Evolutionary conservation across 2,888 invertebrate genomes (phyloP).

Genomic region (Griposia aprilina): DNA sequence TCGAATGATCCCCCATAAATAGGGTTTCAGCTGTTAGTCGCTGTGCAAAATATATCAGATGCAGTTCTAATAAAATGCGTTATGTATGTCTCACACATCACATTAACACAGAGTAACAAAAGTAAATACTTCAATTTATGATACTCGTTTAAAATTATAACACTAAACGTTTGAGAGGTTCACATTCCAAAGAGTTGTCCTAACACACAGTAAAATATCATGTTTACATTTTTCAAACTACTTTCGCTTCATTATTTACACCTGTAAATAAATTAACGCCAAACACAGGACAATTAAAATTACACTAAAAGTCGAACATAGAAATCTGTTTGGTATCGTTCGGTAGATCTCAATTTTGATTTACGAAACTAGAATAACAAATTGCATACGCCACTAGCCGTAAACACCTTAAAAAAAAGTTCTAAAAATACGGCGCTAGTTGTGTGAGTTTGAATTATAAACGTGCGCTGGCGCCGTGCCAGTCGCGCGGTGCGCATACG

Average conservation of each 20-base stretch:
- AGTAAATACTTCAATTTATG: not conserved
- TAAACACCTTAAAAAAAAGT: slow-evolving; percentile 88
- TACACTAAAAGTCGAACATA: slow-evolving; percentile 26
- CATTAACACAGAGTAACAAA: not conserved
- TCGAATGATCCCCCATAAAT: too few species aligned
- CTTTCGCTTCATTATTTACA: slow-evolving; percentile 26
- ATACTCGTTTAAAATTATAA: slow-evolving; percentile 11
- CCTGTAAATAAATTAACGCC: slow-evolving; percentile 15
- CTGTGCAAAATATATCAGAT: not conserved
- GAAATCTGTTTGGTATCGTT: slow-evolving; percentile 35
- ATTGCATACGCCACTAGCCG: slow-evolving; percentile 76
- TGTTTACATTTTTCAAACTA: slow-evolving; percentile 26
- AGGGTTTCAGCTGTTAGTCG: slow-evolving; percentile 8
- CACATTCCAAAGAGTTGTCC: slow-evolving; percentile 11
- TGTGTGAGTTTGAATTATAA: slow-evolving; percentile 87
- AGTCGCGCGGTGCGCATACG: slow-evolving; percentile 80
- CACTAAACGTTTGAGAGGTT: slow-evolving; percentile 1
- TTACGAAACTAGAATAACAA: slow-evolving; percentile 74
- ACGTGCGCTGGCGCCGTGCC: slow-evolving; percentile 85
- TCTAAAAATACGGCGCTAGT: slow-evolving; percentile 86
- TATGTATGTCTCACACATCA: slow-evolving; percentile 22
- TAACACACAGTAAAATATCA: slow-evolving; percentile 20
- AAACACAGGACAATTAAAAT: slow-evolving; percentile 31
- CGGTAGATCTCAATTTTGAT: slow-evolving; percentile 52
- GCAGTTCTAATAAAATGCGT: slow-evolving; percentile 4